These are phyloP conservation scores for Incurvaria masculella DNA, from an alignment of 2,888 invertebrate genomes.

Conservation along the genomic window DNA sequence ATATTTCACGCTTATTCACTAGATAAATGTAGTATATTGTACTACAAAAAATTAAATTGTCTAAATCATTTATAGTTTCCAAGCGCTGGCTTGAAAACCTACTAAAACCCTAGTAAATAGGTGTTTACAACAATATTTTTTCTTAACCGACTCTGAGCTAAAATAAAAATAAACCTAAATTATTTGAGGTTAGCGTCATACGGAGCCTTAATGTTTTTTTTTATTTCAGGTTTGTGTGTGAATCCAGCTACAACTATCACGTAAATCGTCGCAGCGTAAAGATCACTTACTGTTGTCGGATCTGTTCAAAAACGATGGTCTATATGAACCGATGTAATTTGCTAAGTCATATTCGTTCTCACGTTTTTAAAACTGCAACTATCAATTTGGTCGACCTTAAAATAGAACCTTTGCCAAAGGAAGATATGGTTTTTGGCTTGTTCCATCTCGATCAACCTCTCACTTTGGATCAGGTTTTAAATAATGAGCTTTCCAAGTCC, in stretches of 20 bases:
- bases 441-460: not conserved
- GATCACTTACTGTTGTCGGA: constrained; percentile 36
- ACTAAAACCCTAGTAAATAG: too few species aligned
- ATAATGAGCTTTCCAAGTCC: too few species aligned
- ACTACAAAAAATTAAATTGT: too few species aligned
- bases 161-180: too few species aligned
- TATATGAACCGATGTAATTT: constrained; percentile 48
- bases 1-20: too few species aligned
- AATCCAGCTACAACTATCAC: constrained; percentile 37
- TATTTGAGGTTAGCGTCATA: too few species aligned
- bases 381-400: constrained; percentile 41
- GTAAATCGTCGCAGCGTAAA: constrained; percentile 41
- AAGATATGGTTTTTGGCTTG: constrained; percentile 9
- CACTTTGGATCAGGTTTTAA: not conserved
- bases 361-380: constrained; percentile 43
- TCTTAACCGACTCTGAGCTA: too few species aligned
- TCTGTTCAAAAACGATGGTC: constrained; percentile 30
- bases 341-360: constrained; percentile 47
- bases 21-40: too few species aligned
- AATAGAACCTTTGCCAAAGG: constrained; percentile 37
- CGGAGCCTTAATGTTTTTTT: too few species aligned
- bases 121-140: too few species aligned
- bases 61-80: too few species aligned
- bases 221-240: constrained; percentile 40
- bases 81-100: too few species aligned